Conservation (phyloP, 2,888 invertebrate species). For the Himalopsyche japonica region DNA sequence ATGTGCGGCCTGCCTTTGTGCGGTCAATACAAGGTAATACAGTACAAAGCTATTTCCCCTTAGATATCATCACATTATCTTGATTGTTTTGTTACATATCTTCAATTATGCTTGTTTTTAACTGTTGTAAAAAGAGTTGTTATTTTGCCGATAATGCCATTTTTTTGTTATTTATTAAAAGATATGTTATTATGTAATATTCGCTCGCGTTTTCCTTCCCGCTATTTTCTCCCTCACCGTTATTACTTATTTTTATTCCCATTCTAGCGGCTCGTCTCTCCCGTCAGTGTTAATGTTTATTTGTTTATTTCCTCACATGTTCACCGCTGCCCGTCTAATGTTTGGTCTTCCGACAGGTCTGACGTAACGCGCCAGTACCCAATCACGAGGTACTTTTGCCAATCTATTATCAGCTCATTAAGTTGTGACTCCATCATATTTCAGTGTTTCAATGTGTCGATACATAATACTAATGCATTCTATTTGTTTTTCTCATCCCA, state of each 20-base stretch:
- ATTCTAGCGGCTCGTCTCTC: neutral
- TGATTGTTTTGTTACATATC: neutral
- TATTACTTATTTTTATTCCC: neutral
- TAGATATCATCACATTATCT: neutral
- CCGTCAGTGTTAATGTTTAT: neutral
- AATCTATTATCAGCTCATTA: conserved; percentile 29
- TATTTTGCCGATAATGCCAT: neutral
- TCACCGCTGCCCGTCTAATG: conserved; percentile 29
- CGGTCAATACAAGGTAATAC: neutral
- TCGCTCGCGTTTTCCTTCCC: neutral
- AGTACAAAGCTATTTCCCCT: neutral
- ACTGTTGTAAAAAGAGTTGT: neutral
- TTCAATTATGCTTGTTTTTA: neutral
- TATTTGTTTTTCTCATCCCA: conserved; percentile 8
- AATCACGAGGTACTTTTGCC: conserved; percentile 35
- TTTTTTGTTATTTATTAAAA: neutral
- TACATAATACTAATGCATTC: conserved; percentile 35
- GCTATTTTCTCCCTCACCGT: neutral
- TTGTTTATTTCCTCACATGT: neutral
- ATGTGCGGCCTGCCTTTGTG: neutral
- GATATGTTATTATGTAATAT: neutral
- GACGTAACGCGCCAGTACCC: conserved; percentile 37
- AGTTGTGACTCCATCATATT: conserved; percentile 22
- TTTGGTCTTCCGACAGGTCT: conserved; percentile 41
- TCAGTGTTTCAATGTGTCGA: conserved; percentile 31